Evolutionary conservation across 1,140 invertebrate genomes (phyloP).

Genomic region (Lucilia sericata): DNA sequence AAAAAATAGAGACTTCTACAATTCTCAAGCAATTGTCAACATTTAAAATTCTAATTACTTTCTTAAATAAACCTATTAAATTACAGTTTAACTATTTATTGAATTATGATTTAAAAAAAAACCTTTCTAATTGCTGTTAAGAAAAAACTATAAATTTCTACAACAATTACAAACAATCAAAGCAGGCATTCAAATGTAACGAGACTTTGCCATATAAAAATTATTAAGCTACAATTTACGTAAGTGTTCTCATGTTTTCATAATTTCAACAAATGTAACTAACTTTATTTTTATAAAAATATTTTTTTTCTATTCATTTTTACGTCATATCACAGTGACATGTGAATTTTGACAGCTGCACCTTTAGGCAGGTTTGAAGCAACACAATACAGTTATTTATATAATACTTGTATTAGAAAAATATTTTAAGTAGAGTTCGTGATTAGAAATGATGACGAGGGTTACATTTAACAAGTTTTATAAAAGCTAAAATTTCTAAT

Average conservation of each 20-base stretch:
- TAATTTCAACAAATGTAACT: background rate
- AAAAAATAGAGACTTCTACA: too few species aligned
- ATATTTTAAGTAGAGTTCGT: slow-evolving; percentile 8
- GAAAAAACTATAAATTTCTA: background rate
- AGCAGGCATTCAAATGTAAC: background rate
- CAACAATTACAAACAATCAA: slow-evolving; percentile 7
- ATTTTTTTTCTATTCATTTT: background rate
- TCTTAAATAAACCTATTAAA: too few species aligned
- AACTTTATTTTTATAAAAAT: too few species aligned
- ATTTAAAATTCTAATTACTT: too few species aligned
- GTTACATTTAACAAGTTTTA: too few species aligned
- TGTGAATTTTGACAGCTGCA: slow-evolving; percentile 48
- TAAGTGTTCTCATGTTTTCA: slow-evolving; percentile 6
- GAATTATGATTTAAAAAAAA: too few species aligned
- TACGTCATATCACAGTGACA: slow-evolving; percentile 42
- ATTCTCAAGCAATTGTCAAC: too few species aligned
- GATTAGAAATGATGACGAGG: background rate
- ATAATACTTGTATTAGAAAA: background rate
- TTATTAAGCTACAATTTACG: slow-evolving; percentile 33
- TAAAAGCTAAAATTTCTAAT: too few species aligned
- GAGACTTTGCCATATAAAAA: background rate
- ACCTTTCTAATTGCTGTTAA: too few species aligned
- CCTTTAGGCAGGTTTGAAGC: slow-evolving; percentile 27
- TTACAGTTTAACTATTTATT: too few species aligned
- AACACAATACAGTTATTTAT: background rate